Evolutionary conservation across 2,113 vertebrate species (phyloP), one percentile per base, ranked within the genome.

Genomic region (Anhinga anhinga): DNA sequence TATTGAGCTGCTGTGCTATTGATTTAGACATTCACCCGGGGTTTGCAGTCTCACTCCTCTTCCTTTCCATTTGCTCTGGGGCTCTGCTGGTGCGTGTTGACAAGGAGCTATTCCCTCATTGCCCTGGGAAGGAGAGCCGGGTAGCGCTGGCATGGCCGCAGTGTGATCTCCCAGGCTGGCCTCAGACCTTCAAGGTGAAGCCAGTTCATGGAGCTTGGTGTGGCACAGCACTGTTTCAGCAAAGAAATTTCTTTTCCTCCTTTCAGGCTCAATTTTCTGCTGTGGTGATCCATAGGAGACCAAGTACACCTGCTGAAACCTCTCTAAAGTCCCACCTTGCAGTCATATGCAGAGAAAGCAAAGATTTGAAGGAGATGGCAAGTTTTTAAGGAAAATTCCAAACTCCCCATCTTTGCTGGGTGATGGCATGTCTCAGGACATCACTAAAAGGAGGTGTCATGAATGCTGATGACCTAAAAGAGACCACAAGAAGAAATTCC

Each of bases 131-230:
- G 30, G 15, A 47, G 38, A 85, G 34, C 0, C 3, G 47, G 58
- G 50, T 9, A 56, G 26, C 1, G 4, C 47, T 27, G 49, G 27
- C 44, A 15, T 2, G 7, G 23, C 79, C 30, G 26, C 45, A 21
- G 49, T 0, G 0, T 11, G 13, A 4, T 44, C 7, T 15, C 47
- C 8, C 5, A 2, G 16, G 23, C 10, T 0, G 3, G 32, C 36
- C 34, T 88, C 70, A 53, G 44, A 25, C n/a, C 45, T 44, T 16
- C 18, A 34, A 65, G 61, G 13, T 6, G 7, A 63, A 63, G 67
- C 16, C 80, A 16, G 2, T 53, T 67, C 13, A 11, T 7, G 23
- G 66, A 56, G 5, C 42, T 52, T 47, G n/a, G 23, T 32, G 47
- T 32, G 38, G n/a, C 40, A 62, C 36, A 72, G 63, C 36, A 6